A percentile compares a stretch with the other conserved stretches of the same genome.
Evolutionary conservation across 2,888 invertebrate genomes (phyloP).

Genomic region (Drosophila neotestacea): DNA sequence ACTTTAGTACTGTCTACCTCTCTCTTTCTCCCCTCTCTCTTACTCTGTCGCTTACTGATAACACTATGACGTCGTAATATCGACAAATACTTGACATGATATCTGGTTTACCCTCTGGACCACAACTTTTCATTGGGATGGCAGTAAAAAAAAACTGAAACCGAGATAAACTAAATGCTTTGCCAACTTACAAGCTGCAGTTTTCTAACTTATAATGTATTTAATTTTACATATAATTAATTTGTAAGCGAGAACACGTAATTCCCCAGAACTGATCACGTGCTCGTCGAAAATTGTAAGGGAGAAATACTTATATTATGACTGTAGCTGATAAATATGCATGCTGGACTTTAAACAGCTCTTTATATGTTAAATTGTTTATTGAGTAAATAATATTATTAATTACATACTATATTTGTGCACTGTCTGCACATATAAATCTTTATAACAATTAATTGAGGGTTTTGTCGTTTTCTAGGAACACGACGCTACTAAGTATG

Average conservation of each 20-base stretch:
- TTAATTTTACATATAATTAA: conserved; percentile 8
- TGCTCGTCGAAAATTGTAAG: not conserved
- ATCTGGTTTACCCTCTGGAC: conserved; percentile 49
- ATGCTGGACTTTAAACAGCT: not conserved
- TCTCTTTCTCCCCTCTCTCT: not conserved
- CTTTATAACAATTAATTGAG: not conserved
- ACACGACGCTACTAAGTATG: conserved; percentile 59
- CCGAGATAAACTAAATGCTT: conserved; percentile 28
- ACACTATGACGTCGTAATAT: conserved; percentile 43
- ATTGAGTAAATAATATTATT: not conserved
- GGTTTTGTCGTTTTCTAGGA: not conserved
- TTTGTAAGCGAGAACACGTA: conserved; percentile 1
- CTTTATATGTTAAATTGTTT: not conserved
- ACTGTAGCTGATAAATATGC: not conserved
- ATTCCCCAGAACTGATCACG: conserved; percentile 1
- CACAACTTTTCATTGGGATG: conserved; percentile 22
- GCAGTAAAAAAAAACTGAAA: conserved; percentile 16
- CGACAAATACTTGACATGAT: conserved; percentile 34
- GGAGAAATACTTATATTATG: not conserved
- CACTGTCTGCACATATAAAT: not conserved
- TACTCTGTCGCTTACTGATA: conserved; percentile 23
- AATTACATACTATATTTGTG: not conserved
- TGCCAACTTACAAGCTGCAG: not conserved
- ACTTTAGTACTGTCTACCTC: not conserved
- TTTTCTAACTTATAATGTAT: conserved; percentile 1